These are phyloP conservation scores for Nemapogon koenigi DNA, from an alignment of 2,888 invertebrate genomes.

Conservation along the genomic window DNA sequence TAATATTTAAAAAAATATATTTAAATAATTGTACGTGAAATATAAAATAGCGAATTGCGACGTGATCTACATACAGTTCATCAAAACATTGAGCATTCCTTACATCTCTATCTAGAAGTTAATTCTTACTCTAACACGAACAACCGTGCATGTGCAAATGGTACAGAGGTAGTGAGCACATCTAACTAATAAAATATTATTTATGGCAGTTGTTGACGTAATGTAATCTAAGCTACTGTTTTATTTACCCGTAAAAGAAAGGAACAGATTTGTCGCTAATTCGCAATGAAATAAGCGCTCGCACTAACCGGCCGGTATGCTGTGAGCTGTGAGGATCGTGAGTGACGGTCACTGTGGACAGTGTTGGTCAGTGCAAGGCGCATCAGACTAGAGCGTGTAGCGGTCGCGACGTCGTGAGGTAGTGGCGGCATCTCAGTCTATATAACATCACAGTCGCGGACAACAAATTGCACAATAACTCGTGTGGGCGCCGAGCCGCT, in stretches of 20 bases:
- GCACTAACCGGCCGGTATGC: slow-evolving; percentile 20
- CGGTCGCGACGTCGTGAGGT: slow-evolving; percentile 65
- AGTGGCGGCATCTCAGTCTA: slow-evolving; percentile 69
- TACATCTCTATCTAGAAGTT: slow-evolving; percentile 28
- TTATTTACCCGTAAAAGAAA: slow-evolving; percentile 41
- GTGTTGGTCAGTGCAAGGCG: slow-evolving; percentile 24
- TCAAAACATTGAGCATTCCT: slow-evolving; percentile 50
- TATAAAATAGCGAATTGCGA: slow-evolving; percentile 35
- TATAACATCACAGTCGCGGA: slow-evolving; percentile 73
- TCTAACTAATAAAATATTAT: slow-evolving; percentile 35
- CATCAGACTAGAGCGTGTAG: slow-evolving; percentile 49
- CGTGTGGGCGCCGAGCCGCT: slow-evolving; percentile 31
- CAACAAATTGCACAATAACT: slow-evolving; percentile 62
- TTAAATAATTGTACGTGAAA: background rate
- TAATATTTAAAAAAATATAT: background rate
- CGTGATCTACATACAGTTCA: slow-evolving; percentile 16
- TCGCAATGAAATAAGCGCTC: slow-evolving; percentile 37
- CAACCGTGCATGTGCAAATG: slow-evolving; percentile 51
- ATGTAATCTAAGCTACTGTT: slow-evolving; percentile 28
- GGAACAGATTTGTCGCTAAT: slow-evolving; percentile 35
- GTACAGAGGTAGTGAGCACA: slow-evolving; percentile 40
- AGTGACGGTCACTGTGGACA: slow-evolving; percentile 12
- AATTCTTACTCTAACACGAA: slow-evolving; percentile 33
- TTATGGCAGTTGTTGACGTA: slow-evolving; percentile 53
- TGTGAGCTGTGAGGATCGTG: slow-evolving; percentile 15